Percentiles rank a stretch among this genome's conserved stretches.
These are phyloP conservation scores for Galemys pyrenaicus DNA, from an alignment of 2,113 vertebrate genomes.

Conservation along the genomic window DNA sequence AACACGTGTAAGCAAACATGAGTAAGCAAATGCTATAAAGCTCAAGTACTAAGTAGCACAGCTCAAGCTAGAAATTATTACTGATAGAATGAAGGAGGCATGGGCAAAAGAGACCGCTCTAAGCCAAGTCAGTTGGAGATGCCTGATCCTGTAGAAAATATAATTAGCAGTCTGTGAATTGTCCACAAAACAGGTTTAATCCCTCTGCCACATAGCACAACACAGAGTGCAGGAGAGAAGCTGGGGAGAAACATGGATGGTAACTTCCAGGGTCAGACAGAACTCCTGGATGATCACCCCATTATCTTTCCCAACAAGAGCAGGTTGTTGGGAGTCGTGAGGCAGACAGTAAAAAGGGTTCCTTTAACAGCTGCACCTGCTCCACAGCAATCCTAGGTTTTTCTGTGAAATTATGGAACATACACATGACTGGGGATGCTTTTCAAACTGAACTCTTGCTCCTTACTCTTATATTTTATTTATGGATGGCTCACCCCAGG, in stretches of 20 bases:
- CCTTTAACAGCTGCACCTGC: not conserved
- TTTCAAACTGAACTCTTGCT: not conserved
- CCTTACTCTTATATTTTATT: conserved; percentile 14
- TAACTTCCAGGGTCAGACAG: not conserved
- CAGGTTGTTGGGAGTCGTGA: not conserved
- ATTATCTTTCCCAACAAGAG: not conserved
- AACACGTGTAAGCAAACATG: not conserved
- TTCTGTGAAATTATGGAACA: conserved; percentile 9
- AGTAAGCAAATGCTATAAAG: not conserved
- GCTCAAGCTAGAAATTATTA: not conserved
- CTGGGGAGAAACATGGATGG: not conserved
- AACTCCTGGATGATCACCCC: conserved; percentile 19
- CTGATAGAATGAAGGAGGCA: conserved; percentile 3
- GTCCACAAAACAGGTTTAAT: not conserved
- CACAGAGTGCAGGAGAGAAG: not conserved
- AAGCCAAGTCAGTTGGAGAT: not conserved
- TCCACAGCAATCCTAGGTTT: not conserved
- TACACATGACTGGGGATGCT: not conserved
- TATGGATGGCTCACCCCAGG: not conserved
- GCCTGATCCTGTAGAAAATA: not conserved
- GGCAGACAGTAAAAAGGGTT: not conserved
- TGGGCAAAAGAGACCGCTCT: not conserved
- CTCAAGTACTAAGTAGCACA: not conserved
- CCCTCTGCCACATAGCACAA: not conserved
- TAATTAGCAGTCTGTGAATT: not conserved